Evolutionary conservation across 2,113 vertebrate genomes (phyloP).

Genomic region (Gulo gulo): DNA sequence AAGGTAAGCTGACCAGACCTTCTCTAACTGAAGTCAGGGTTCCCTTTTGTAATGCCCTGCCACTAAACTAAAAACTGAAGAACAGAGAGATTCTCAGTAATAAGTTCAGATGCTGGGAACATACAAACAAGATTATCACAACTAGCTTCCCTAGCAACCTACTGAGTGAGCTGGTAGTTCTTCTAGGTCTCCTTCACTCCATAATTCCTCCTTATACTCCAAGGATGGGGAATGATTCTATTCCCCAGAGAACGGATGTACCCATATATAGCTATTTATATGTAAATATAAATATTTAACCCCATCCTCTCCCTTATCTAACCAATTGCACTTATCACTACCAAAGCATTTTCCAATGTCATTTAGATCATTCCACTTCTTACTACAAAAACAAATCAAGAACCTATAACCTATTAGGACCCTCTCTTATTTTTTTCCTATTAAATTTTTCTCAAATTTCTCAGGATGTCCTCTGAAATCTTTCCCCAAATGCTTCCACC

Average conservation of each 20-base stretch:
- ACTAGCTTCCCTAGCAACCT: not conserved
- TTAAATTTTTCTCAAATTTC: not conserved
- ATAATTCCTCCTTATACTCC: not conserved
- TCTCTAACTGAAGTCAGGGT: not conserved
- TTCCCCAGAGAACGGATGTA: not conserved
- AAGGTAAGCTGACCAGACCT: not conserved
- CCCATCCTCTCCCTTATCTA: not conserved
- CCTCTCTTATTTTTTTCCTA: not conserved
- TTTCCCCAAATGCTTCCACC: not conserved
- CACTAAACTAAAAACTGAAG: not conserved
- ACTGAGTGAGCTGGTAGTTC: not conserved
- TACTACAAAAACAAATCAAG: not conserved
- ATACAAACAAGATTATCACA: not conserved
- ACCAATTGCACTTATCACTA: not conserved
- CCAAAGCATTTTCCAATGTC: not conserved
- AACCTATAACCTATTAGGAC: not conserved
- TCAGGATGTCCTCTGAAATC: not conserved
- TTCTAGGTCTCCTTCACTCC: not conserved
- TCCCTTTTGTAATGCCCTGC: not conserved
- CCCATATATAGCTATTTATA: not conserved
- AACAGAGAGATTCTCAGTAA: not conserved
- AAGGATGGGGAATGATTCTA: not conserved
- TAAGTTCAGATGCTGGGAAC: not conserved
- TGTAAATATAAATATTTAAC: not conserved
- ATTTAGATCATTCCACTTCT: not conserved